These are phyloP conservation scores for Eutolmus rufibarbis DNA, from an alignment of 2,888 invertebrate genomes.

Conservation along the genomic window DNA sequence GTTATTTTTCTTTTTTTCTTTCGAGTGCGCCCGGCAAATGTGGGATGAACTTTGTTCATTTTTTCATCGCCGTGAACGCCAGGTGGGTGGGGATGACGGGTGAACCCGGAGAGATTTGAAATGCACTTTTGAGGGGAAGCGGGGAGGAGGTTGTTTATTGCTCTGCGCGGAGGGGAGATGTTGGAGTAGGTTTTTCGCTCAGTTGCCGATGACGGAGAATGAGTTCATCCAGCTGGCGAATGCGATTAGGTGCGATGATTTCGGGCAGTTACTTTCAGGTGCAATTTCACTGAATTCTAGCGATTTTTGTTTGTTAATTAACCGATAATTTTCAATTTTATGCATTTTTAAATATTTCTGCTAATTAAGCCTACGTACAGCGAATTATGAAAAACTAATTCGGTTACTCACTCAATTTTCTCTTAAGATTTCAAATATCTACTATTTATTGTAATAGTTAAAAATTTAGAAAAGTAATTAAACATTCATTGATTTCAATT, in stretches of 20 bases:
- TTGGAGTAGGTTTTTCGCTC: neutral
- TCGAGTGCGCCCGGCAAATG: neutral
- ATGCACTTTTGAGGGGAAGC: neutral
- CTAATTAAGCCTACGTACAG: no score
- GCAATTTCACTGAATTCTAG: neutral
- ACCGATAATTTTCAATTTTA: neutral
- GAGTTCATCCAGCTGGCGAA: neutral
- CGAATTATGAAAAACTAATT: no score
- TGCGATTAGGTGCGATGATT: neutral
- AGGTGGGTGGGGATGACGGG: neutral
- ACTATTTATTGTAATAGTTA: no score
- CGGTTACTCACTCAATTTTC: no score
- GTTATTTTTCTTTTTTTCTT: neutral
- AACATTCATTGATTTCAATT: no score
- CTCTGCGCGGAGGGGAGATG: neutral
- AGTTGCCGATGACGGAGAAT: neutral
- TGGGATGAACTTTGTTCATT: conserved; percentile 9
- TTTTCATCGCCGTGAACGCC: neutral
- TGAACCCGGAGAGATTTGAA: neutral
- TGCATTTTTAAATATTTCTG: no score
- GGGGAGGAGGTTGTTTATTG: neutral
- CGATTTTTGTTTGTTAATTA: neutral
- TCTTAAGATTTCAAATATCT: no score
- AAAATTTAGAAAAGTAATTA: no score
- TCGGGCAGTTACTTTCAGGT: neutral